A percentile compares a stretch with the other conserved stretches of the same genome.
Evolutionary conservation across 1,140 invertebrate species (phyloP).

Genomic region (Aphaenogaster rudis): DNA sequence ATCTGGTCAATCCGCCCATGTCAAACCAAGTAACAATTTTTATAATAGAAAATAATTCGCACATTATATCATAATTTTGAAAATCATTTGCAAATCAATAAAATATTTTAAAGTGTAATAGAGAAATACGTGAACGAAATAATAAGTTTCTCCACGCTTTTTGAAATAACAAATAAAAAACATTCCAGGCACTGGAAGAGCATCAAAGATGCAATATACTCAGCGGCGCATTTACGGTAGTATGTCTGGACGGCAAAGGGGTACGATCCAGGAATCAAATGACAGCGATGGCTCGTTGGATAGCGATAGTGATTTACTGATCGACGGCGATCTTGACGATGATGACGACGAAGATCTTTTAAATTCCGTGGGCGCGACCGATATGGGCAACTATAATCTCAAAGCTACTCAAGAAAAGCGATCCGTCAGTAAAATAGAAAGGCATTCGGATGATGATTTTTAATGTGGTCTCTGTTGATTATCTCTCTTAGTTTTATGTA

Average conservation of each 20-base stretch:
- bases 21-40: conserved; percentile 69
- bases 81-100: neutral
- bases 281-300: conserved; percentile 84
- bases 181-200: conserved; percentile 76
- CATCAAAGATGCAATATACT: conserved; percentile 80
- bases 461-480: conserved; percentile 65
- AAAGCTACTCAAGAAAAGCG: conserved; percentile 82
- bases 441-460: conserved; percentile 85
- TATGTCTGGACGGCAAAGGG: conserved; percentile 86
- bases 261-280: conserved; percentile 82
- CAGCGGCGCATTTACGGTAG: conserved; percentile 87
- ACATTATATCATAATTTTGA: neutral
- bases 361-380: conserved; percentile 73
- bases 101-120: conserved; percentile 15
- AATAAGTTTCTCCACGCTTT: neutral
- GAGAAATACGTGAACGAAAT: conserved; percentile 1
- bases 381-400: conserved; percentile 78
- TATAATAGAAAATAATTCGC: conserved; percentile 7
- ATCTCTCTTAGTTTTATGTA: neutral
- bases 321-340: conserved; percentile 86
- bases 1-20: conserved; percentile 70
- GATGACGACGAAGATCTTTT: conserved; percentile 85
- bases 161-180: conserved; percentile 33
- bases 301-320: conserved; percentile 87
- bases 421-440: conserved; percentile 81